Evolutionary conservation across 2,888 invertebrate species (phyloP).

Genomic region (Volucella bombylans): DNA sequence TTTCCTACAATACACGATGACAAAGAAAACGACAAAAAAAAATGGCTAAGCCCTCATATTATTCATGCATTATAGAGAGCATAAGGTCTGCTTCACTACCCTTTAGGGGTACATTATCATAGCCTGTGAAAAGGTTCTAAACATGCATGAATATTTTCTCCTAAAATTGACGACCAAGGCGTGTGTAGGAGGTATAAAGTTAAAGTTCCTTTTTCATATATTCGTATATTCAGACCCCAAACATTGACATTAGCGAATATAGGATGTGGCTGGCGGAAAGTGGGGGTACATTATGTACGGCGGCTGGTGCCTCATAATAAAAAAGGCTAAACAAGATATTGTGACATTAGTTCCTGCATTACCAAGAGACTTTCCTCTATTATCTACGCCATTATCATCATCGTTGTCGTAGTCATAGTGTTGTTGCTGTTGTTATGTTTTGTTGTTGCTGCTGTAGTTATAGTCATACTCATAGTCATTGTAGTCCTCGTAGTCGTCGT

Average conservation of each 20-base stretch:
- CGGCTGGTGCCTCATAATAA: not conserved
- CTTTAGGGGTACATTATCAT: too few relatives aligned
- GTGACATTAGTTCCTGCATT: constrained; percentile 44
- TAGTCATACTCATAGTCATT: not conserved
- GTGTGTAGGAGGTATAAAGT: too few relatives aligned
- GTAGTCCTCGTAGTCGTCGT: constrained; percentile 12
- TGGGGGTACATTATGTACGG: not conserved
- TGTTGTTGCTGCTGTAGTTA: too few relatives aligned
- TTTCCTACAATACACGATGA: too few relatives aligned
- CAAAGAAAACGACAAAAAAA: too few relatives aligned
- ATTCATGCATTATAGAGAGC: too few relatives aligned
- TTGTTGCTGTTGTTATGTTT: not conserved
- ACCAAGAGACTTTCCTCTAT: constrained; percentile 37
- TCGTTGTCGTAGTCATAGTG: constrained; percentile 21
- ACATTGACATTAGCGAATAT: not conserved
- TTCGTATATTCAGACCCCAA: not conserved
- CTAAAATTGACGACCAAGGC: constrained; percentile 19
- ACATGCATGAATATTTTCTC: constrained; percentile 5
- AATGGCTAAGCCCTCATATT: too few relatives aligned
- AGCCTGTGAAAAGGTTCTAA: not conserved
- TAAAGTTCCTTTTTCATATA: too few relatives aligned
- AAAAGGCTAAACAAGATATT: constrained; percentile 33
- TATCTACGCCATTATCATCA: constrained; percentile 63
- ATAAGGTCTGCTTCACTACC: too few relatives aligned
- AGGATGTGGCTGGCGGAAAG: not conserved